These are phyloP conservation scores for Drosophila simulans DNA, from an alignment of 1,140 invertebrate genomes.

Conservation along the genomic window DNA sequence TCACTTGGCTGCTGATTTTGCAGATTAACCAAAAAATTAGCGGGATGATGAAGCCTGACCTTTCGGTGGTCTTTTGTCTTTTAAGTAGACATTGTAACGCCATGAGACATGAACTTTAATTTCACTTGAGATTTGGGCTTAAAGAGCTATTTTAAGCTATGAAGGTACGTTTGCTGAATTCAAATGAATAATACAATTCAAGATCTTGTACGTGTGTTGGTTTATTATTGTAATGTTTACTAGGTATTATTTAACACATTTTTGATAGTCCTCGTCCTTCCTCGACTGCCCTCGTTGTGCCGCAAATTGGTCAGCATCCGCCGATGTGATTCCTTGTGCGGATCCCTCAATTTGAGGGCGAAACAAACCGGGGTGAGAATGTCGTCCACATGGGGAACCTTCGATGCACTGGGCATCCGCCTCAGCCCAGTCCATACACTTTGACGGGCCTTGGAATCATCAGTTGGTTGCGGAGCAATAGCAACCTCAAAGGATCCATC, in stretches of 20 bases:
- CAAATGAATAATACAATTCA: not conserved
- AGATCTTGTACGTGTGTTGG: too few species aligned
- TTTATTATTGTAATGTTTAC: too few species aligned
- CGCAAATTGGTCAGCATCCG: constrained; percentile 18
- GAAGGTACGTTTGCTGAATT: not conserved
- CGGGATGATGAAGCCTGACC: constrained; percentile 6
- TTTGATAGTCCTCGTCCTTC: not conserved
- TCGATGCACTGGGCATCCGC: constrained; percentile 58
- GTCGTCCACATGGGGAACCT: constrained; percentile 66
- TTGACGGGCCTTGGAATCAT: constrained; percentile 9
- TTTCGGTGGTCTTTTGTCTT: not conserved
- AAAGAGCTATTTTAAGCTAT: too few species aligned
- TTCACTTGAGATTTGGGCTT: not conserved
- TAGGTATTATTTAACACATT: too few species aligned
- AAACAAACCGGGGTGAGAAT: constrained; percentile 48
- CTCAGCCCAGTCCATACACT: constrained; percentile 65
- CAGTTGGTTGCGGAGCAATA: constrained; percentile 41
- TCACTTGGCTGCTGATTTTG: not conserved
- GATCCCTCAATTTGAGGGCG: constrained; percentile 35
- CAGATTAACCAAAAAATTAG: not conserved
- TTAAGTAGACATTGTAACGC: not conserved
- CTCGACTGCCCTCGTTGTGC: constrained; percentile 2
- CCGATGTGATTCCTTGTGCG: constrained; percentile 26
- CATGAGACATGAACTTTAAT: not conserved
- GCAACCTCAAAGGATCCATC: constrained; percentile 67